Base-by-base conservation (phyloP, 2,888 invertebrate species). In the Ophion ellenae region DNA sequence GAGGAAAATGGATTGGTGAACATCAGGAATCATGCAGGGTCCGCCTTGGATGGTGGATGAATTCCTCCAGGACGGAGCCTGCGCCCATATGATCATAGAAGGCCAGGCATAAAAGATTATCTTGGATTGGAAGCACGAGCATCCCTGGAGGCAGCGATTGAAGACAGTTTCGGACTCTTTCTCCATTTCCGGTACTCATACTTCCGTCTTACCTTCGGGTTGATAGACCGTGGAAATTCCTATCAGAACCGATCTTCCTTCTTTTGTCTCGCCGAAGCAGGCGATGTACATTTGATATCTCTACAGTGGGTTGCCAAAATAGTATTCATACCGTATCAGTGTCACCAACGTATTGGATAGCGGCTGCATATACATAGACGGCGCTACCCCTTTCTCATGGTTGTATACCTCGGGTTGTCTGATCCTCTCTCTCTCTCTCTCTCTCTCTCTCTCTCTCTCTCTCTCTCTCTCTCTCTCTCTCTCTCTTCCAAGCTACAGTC, bases 301-400 rank as follows among this genome's bases (percentile, higher is more conserved):
- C 47, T 28, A 24, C 40, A 53, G 36, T 32, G 28, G 28, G 45
- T 53, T 32, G 32, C 36, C 40, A 53, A 47, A 53, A 70, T 61
- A 11, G 66, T 81, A 81, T 85, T 83, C 76, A 57, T 84, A 81
- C 63, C 85, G 79, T 87, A 88, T 88, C 87, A 75, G 71, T 88
- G 81, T 84, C 86, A 84, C 85, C 82, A 81, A 80, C 86, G 85
- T 87, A 61, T 24, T 61, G 24, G 61, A 20, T 24, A 20, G 20
- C 61, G 61, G 20, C 61, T 20, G 24, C 10, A 24, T 61, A 20
- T 20, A 17, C 61, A 24, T 9, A 20, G 24, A 61, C 20, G 61
- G n/a, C 17, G 45, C 28, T 69, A 78, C 78, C 70, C 70, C 64
- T 71, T 73, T n/a, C 74, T 6, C 47, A 67, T 45, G 28, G 67